phyloP scores from a whole-genome alignment of 2,888 invertebrate genomes.

The Drosophila koepferae region DNA sequence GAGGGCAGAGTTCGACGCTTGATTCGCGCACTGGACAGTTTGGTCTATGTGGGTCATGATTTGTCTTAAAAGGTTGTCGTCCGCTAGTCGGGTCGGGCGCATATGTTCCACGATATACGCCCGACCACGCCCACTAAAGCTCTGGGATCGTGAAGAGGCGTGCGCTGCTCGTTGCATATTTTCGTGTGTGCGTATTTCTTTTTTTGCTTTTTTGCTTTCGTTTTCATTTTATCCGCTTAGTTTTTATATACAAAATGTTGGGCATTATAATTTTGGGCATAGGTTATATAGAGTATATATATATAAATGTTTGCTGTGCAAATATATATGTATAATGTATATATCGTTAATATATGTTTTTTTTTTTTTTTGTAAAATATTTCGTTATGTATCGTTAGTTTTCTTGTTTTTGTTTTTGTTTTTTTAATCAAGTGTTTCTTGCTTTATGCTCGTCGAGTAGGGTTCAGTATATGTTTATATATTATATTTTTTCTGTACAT shows the following conservation, averaged over 20 bases:
- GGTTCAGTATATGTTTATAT: not conserved
- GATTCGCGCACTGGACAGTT: slow-evolving; percentile 32
- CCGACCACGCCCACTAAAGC: not conserved
- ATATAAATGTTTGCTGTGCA: slow-evolving; percentile 80
- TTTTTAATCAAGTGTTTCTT: slow-evolving; percentile 48
- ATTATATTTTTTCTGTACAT: slow-evolving; percentile 24
- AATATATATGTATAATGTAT: slow-evolving; percentile 79
- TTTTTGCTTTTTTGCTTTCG: slow-evolving; percentile 43
- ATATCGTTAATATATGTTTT: slow-evolving; percentile 63
- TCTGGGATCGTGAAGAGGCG: slow-evolving; percentile 7
- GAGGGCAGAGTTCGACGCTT: not conserved
- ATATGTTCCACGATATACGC: slow-evolving; percentile 82
- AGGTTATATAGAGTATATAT: slow-evolving; percentile 56
- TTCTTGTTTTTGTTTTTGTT: slow-evolving; percentile 23
- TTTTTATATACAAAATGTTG: slow-evolving; percentile 78
- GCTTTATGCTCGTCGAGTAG: slow-evolving; percentile 62
- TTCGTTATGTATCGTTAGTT: slow-evolving; percentile 74
- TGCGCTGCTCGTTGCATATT: slow-evolving; percentile 44
- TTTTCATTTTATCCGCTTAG: slow-evolving; percentile 51
- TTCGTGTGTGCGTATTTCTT: slow-evolving; percentile 76
- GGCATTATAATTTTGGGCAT: slow-evolving; percentile 58
- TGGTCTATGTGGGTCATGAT: slow-evolving; percentile 80
- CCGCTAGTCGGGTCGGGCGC: slow-evolving; percentile 37
- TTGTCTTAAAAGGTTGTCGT: slow-evolving; percentile 55
- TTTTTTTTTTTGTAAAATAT: slow-evolving; percentile 62